Evolutionary conservation across 2,113 vertebrate species (phyloP), one percentile per base, ranked within the genome.

Genomic region (Colaptes auratus): DNA sequence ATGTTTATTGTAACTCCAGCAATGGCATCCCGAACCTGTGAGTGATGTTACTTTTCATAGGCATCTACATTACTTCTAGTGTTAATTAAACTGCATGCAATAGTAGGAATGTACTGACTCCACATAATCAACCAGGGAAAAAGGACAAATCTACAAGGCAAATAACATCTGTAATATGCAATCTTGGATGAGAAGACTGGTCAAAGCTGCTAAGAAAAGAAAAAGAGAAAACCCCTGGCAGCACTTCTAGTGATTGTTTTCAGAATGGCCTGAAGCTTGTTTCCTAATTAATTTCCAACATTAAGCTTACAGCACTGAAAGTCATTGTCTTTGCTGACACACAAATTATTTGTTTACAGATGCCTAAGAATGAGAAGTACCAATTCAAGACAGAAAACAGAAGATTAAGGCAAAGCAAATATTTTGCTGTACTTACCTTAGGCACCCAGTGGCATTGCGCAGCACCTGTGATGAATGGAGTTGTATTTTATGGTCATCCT

Each of bases 381-480:
- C n/a, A 59, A 56, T 14, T 60, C 36, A 69, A 88, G 58, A 3
- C 25, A 46, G 80, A 74, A 36, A 7, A 7, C 36, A 44, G 39
- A 52, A 18, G 60, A 60, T 52, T 9, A 52, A 71, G 65, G n/a
- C 7, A 72, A 64, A 72, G 61, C 31, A 44, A 56, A 50, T 48
- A 31, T 44, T 53, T 28, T 28, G 55, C 48, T 69, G 31, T 6
- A 97, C 97, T 98, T 93, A 99, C 99, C 99, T 98, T 98, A 99
- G 99, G 98, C 99, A 99, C 92, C 99, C 99, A 63, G 99, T 99
- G 97, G 99, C 99, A 39, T 99, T 99, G 95, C 99, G 99, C 97
- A 99, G 98, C 97, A 99, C 99, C 98, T 99, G 99, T 91, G 99
- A 99, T 23, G 99, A 99, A 97, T 99, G 99, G 88, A 99, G 98